Evolutionary conservation across 2,113 vertebrate species (phyloP), one percentile per base, ranked within the genome.

Genomic region (Larimichthys polyactis): DNA sequence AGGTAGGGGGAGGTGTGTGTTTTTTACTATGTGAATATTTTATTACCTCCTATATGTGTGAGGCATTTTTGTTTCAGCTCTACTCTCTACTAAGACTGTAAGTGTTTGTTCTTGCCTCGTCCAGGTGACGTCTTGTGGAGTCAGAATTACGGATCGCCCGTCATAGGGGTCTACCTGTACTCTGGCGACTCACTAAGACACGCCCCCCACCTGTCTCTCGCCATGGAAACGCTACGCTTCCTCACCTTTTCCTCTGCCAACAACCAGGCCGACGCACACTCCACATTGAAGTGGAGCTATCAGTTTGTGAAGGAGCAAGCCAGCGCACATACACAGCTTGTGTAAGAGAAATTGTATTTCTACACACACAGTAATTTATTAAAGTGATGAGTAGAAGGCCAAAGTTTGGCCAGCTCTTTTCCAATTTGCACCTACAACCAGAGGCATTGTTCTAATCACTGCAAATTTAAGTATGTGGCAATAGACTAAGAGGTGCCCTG

Each of bases 151-250:
- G 98, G 96, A 0, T 96, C 97, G 0, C 98, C 98, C 0, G 97
- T 99, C 60, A 95, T 95, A 0, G 97, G 97, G 3, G 90, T 99
- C 69, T 99, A 99, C 54, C 58, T 96, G 71, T 99, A 98, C 95
- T 95, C 96, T 19, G 96, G 97, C 67, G 97, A 99, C 79, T 95
- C 96, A 22, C 93, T 99, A 51, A 95, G 88, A 51, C 96, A 97
- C 5, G 86, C 97, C 6, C 96, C 96, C 3, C 97, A 98, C 87
- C 95, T 98, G 88, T 98, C 97, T 0, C 90, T 99, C 44, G 98
- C 97, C 83, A 94, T 94, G 91, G 98, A 99, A 86, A 99, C 97
- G 1, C 92, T 99, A 57, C 97, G 97, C 59, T 99, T 97, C 86
- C 96, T 99, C 20, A 96, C 96, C 5, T 96, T 99, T 85, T 96